A percentile compares a stretch with the other conserved stretches of the same genome.
phyloP scores from a whole-genome alignment of 2,797 vertebrate species.

The Myiotriccus ornatus region DNA sequence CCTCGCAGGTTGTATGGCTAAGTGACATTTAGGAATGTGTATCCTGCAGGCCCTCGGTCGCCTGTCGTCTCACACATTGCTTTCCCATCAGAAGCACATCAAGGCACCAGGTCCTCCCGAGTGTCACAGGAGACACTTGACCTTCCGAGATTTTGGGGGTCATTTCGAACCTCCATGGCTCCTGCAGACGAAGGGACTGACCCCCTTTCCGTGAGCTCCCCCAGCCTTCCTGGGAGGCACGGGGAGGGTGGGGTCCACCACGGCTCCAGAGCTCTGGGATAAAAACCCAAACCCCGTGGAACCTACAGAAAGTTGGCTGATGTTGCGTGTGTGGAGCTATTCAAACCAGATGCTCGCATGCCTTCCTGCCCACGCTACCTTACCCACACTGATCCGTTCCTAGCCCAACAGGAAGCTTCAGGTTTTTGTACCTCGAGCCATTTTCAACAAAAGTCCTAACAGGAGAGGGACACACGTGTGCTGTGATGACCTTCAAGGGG shows the following conservation, averaged over 20 bases:
- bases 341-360: slow-evolving; percentile 72
- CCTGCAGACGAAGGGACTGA: not conserved
- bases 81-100: slow-evolving; percentile 37
- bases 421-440: slow-evolving; percentile 61
- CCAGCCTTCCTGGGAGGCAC: slow-evolving; percentile 18
- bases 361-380: slow-evolving; percentile 70
- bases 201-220: not conserved
- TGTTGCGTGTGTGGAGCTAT: slow-evolving; percentile 32
- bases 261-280: slow-evolving; percentile 11
- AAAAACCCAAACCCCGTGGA: slow-evolving; percentile 10
- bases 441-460: slow-evolving; percentile 51
- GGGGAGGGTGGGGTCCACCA: slow-evolving; percentile 24
- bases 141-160: slow-evolving; percentile 13
- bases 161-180: not conserved
- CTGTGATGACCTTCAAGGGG: not conserved
- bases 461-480: slow-evolving; percentile 16
- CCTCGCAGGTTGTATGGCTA: slow-evolving; percentile 69
- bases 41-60: slow-evolving; percentile 25
- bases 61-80: slow-evolving; percentile 44
- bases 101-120: not conserved
- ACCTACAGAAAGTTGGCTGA: slow-evolving; percentile 59
- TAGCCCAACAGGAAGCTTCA: slow-evolving; percentile 59
- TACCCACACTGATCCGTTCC: slow-evolving; percentile 53
- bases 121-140: slow-evolving; percentile 59
- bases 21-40: slow-evolving; percentile 68